These are phyloP conservation scores for Coryphaenoides rupestris DNA, from an alignment of 2,113 vertebrate genomes.

Conservation along the genomic window DNA sequence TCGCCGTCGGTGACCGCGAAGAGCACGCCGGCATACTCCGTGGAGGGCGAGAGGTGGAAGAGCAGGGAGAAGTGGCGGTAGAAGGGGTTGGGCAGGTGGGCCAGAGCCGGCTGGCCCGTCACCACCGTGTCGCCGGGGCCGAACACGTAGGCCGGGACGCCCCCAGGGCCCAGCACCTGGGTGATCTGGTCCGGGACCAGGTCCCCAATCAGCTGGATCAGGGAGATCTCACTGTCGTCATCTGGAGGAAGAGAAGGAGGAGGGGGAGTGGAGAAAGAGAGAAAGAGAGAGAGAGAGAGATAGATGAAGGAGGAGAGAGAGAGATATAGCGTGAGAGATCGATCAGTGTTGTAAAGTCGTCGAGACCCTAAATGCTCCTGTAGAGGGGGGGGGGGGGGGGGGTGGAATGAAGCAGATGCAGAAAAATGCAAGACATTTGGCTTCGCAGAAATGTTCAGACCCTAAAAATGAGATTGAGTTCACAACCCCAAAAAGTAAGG, in stretches of 20 bases:
- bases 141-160: slow-evolving; percentile 72
- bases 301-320: background rate
- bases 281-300: slow-evolving; percentile 13
- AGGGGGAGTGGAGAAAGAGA: background rate
- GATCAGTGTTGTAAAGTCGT: background rate
- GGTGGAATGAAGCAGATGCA: no score
- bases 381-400: no score
- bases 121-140: slow-evolving; percentile 48
- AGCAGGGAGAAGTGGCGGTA: slow-evolving; percentile 87
- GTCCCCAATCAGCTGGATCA: slow-evolving; percentile 85
- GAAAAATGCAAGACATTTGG: no score
- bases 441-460: no score
- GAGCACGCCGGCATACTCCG: slow-evolving; percentile 70
- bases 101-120: slow-evolving; percentile 74
- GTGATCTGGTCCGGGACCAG: slow-evolving; percentile 66
- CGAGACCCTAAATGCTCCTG: background rate
- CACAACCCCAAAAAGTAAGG: no score
- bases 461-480: no score
- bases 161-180: slow-evolving; percentile 61
- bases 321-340: background rate
- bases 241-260: slow-evolving; percentile 62
- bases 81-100: slow-evolving; percentile 79
- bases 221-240: slow-evolving; percentile 68
- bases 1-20: slow-evolving; percentile 81
- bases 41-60: slow-evolving; percentile 79